Conservation (phyloP, 1,140 invertebrate genomes). For the Calephelis virginiensis region DNA sequence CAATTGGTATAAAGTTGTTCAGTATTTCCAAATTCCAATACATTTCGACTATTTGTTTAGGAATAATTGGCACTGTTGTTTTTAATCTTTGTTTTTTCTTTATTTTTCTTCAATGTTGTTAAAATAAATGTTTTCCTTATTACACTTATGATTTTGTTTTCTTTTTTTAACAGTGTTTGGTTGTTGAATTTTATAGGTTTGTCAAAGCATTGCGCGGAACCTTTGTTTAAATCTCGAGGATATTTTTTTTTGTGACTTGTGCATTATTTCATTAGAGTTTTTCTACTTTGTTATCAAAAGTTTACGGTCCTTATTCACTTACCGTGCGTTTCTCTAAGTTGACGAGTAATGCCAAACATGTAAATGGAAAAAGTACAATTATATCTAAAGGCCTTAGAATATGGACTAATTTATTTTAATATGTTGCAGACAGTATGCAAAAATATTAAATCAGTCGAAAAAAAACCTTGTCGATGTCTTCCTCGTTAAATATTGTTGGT, state of each 20-base stretch:
- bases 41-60: slow-evolving; percentile 11
- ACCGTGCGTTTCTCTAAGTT: too few relatives aligned
- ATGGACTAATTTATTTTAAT: too few relatives aligned
- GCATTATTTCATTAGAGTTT: neutral
- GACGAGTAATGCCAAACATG: too few relatives aligned
- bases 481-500: too few relatives aligned
- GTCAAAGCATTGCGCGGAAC: neutral
- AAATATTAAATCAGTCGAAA: too few relatives aligned
- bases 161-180: slow-evolving; percentile 29
- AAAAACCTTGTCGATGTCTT: too few relatives aligned
- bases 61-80: slow-evolving; percentile 71
- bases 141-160: slow-evolving; percentile 61
- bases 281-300: too few relatives aligned
- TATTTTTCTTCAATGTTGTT: slow-evolving; percentile 62
- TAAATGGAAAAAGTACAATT: too few relatives aligned
- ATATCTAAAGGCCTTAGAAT: too few relatives aligned
- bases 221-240: neutral
- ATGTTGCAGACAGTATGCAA: too few relatives aligned
- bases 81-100: slow-evolving; percentile 63
- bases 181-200: neutral
- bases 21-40: slow-evolving; percentile 9
- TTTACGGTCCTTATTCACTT: too few relatives aligned
- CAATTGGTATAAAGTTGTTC: neutral
- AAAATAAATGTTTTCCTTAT: slow-evolving; percentile 68
- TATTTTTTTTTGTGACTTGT: neutral